Base-by-base conservation (phyloP, 2,113 vertebrate species). In the Lipophrys pholis region DNA sequence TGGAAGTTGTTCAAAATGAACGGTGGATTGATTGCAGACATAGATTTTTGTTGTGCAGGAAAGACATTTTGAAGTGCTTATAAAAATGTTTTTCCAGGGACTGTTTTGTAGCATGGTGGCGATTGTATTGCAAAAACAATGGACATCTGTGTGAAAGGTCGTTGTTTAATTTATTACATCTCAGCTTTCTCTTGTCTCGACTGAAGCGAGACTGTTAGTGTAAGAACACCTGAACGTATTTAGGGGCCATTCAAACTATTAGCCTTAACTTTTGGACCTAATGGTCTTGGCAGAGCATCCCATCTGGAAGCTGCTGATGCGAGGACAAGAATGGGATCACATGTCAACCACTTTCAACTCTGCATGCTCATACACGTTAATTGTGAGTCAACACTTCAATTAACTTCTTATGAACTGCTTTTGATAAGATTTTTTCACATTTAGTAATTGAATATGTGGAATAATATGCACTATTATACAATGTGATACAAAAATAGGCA, bases 201-300 rank as follows among this genome's bases (percentile, higher is more conserved):
- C 84, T 65, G 42, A 61, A 66, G 49, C 71, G 54, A 35, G 16
- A 40, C 75, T 62, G 53, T 81, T 80, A 66, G 73, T 78, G 71
- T 60, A 49, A 49, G 73, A 81, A 73, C 89, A 90, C 92, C 83
- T 91, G 87, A 87, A 84, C 84, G 41, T 85, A 86, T 86, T 91
- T 92, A 92, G 72, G 76, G 57, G 42, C 65, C 71, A 78, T 86
- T 91, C 71, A 78, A 58, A 82, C 69, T 72, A 85, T 87, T 84
- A 80, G 66, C 49, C 46, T 83, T 68, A 68, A 83, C 79, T 85
- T 73, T 72, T 30, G 60, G 68, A 63, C 17, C 57, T 90, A 87
- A 90, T 87, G 70, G 79, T 65, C 72, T 14, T 53, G 73, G 60
- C 62, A 62, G 52, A 84, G 77, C 82, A 81, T 79, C 79, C 56